phyloP scores from a whole-genome alignment of 2,113 vertebrate species.

The Corythornis vintsioides region DNA sequence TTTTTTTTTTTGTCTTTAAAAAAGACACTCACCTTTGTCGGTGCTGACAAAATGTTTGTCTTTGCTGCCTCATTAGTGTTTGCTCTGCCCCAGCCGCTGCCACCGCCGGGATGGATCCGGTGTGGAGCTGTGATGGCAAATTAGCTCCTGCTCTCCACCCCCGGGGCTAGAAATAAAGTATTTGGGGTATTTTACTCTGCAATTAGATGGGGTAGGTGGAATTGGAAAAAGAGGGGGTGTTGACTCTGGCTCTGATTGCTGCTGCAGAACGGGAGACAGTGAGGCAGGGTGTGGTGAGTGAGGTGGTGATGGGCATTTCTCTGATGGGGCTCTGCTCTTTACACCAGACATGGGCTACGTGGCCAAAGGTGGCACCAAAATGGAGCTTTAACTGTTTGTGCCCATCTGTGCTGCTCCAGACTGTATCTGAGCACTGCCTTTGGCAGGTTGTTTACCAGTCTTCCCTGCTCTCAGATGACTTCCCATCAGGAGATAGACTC shows the following conservation, averaged over 20 bases:
- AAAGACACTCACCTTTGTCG: not conserved
- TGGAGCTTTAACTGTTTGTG: accelerated
- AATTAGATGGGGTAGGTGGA: accelerated
- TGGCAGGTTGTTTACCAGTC: not conserved
- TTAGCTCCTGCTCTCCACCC: accelerated
- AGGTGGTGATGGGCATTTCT: not conserved
- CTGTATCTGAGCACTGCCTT: not conserved
- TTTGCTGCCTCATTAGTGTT: not conserved
- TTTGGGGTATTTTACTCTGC: accelerated
- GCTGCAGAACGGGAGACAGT: not conserved
- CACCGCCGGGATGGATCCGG: not conserved
- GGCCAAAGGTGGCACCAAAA: not conserved
- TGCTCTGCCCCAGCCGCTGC: not conserved
- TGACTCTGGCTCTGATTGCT: not conserved
- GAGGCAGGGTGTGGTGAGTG: not conserved
- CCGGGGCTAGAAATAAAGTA: accelerated
- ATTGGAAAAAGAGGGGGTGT: accelerated
- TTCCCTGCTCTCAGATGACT: not conserved
- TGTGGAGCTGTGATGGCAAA: not conserved
- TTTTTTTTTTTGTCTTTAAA: not conserved
- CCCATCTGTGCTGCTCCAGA: not conserved
- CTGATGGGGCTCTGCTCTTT: not conserved
- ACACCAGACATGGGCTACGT: accelerated
- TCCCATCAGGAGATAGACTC: not conserved
- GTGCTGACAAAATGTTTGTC: slow-evolving; percentile 1